These are phyloP conservation scores for Grapholita molesta DNA, from an alignment of 1,140 invertebrate genomes.

Conservation along the genomic window DNA sequence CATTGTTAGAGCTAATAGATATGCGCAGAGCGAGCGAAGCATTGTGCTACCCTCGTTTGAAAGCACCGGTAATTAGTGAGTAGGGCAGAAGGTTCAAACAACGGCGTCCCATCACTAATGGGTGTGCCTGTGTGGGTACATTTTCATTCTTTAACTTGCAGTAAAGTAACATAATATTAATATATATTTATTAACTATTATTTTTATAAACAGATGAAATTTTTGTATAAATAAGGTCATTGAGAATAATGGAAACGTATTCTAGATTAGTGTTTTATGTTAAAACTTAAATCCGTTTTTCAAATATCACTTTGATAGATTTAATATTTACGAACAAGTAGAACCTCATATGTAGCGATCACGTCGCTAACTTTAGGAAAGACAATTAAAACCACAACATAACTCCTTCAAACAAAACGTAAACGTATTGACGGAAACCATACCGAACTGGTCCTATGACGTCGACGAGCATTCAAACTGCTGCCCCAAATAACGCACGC, in stretches of 20 bases:
- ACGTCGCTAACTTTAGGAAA: too few species aligned
- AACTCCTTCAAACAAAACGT: neutral
- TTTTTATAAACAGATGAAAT: too few species aligned
- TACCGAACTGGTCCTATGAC: neutral
- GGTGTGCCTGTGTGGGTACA: neutral
- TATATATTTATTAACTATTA: too few species aligned
- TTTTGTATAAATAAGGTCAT: too few species aligned
- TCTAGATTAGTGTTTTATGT: too few species aligned
- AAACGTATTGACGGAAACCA: neutral
- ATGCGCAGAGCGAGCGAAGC: neutral
- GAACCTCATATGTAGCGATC: too few species aligned
- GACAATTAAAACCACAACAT: too few species aligned
- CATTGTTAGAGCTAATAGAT: constrained; percentile 15
- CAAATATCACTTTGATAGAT: too few species aligned
- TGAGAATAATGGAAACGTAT: too few species aligned
- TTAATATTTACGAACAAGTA: too few species aligned
- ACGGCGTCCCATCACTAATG: neutral
- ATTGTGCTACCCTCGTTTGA: constrained; percentile 15
- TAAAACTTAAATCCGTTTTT: too few species aligned
- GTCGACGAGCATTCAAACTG: neutral
- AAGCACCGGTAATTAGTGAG: constrained; percentile 13
- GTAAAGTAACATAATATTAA: too few species aligned
- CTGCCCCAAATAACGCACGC: neutral
- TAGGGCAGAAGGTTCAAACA: constrained; percentile 10
- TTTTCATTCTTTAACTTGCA: neutral